Percentiles rank a stretch among this genome's conserved stretches.
These are phyloP conservation scores for Meloidogyne hapla DNA, from an alignment of 1,140 invertebrate genomes.

Conservation along the genomic window DNA sequence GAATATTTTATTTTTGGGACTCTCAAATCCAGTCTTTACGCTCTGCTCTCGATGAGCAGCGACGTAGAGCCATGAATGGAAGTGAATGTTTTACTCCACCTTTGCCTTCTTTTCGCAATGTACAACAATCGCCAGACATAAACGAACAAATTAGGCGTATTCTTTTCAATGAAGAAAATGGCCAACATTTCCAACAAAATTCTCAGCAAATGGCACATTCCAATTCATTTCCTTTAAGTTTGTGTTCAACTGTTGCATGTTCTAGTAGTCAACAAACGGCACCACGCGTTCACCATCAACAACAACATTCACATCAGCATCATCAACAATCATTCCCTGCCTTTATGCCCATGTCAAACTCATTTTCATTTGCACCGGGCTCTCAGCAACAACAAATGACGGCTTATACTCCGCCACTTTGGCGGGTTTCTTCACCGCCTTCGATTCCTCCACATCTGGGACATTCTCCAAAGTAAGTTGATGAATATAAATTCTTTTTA, in stretches of 20 bases:
- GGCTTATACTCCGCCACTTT: constrained; percentile 30
- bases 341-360: not conserved
- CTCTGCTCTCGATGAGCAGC: constrained; percentile 63
- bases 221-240: constrained; percentile 54
- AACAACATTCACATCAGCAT: not conserved
- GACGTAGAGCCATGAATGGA: not conserved
- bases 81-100: constrained; percentile 19
- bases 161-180: constrained; percentile 28
- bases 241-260: constrained; percentile 47
- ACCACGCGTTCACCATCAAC: not conserved
- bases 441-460: constrained; percentile 18
- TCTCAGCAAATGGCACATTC: constrained; percentile 60
- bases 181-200: constrained; percentile 61
- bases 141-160: constrained; percentile 50
- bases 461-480: constrained; percentile 1
- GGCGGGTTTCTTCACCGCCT: constrained; percentile 6
- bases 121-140: constrained; percentile 42
- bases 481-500: too few species aligned
- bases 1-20: constrained; percentile 55
- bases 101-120: constrained; percentile 12
- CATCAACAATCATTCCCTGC: not conserved
- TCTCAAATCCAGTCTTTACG: constrained; percentile 66
- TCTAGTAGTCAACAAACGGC: not conserved
- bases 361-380: not conserved
- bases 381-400: not conserved